Evolutionary conservation across 2,113 vertebrate genomes (phyloP).

Genomic region (Syngnathus floridae): DNA sequence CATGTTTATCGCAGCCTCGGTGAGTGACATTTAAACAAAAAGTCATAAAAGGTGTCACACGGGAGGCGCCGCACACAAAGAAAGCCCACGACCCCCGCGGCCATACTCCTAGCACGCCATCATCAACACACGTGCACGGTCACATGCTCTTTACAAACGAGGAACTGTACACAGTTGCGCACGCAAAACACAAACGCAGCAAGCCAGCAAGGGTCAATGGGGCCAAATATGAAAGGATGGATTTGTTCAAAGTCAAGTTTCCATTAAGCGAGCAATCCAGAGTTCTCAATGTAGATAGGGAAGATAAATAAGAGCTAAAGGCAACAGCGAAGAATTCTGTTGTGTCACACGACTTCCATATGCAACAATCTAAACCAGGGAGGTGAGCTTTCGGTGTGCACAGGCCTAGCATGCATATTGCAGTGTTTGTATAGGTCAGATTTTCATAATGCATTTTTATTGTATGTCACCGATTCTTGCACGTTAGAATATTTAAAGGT

Average conservation of each 20-base stretch:
- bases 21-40: slow-evolving; percentile 60
- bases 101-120: slow-evolving; percentile 53
- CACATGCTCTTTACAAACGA: slow-evolving; percentile 14
- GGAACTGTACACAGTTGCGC: slow-evolving; percentile 12
- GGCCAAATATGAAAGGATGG: slow-evolving; percentile 48
- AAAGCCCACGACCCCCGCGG: slow-evolving; percentile 34
- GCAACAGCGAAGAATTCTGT: neutral
- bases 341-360: no score
- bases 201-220: slow-evolving; percentile 32
- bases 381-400: neutral
- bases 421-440: neutral
- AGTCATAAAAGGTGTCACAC: slow-evolving; percentile 51
- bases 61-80: slow-evolving; percentile 35
- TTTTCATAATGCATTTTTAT: neutral
- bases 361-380: no score
- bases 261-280: slow-evolving; percentile 10
- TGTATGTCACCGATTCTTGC: neutral
- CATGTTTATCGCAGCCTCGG: slow-evolving; percentile 40
- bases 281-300: neutral
- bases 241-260: slow-evolving; percentile 41
- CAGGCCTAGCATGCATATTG: neutral
- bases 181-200: neutral
- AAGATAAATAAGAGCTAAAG: neutral
- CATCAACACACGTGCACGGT: slow-evolving; percentile 35
- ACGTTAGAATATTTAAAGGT: neutral